A percentile compares a stretch with the other conserved stretches of the same genome.
phyloP scores from a whole-genome alignment of 2,113 vertebrate genomes.

The Lucifuga dentata region DNA sequence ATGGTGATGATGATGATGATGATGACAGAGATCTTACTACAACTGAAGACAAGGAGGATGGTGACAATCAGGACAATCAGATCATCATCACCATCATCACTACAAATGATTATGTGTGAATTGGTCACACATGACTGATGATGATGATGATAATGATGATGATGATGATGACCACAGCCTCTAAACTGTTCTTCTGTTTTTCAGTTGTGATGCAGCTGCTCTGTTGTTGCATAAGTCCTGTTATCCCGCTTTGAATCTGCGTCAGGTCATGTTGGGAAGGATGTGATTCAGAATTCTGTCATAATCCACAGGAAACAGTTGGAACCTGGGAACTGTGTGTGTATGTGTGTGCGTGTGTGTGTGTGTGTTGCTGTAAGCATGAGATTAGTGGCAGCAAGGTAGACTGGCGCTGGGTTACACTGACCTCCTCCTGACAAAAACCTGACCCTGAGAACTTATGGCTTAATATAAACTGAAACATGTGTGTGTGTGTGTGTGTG shows the following conservation, averaged over 20 bases:
- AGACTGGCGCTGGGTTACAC: constrained; percentile 51
- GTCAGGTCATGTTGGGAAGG: constrained; percentile 39
- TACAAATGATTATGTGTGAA: no score
- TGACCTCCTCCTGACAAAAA: constrained; percentile 35
- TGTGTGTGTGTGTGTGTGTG: not conserved
- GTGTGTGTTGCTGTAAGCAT: constrained; percentile 25
- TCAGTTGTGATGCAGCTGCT: constrained; percentile 11
- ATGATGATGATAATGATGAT: not conserved
- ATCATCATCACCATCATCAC: not conserved
- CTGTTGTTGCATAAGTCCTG: constrained; percentile 42
- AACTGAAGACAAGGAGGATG: not conserved
- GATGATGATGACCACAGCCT: constrained; percentile 30
- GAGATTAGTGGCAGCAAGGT: constrained; percentile 53
- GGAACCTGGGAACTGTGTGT: constrained; percentile 16
- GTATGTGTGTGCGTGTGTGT: constrained; percentile 6
- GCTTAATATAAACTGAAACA: constrained; percentile 25
- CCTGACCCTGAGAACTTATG: constrained; percentile 50
- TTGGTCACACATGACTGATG: not conserved
- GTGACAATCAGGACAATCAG: constrained; percentile 40
- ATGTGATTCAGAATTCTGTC: constrained; percentile 61
- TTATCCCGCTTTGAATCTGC: constrained; percentile 26
- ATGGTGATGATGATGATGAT: not conserved
- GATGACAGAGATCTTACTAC: not conserved
- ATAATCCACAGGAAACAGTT: constrained; percentile 61
- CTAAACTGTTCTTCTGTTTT: constrained; percentile 26